Evolutionary conservation across 2,888 invertebrate species (phyloP), one percentile per base, ranked within the genome.

Genomic region (Ichneumon xanthorius): DNA sequence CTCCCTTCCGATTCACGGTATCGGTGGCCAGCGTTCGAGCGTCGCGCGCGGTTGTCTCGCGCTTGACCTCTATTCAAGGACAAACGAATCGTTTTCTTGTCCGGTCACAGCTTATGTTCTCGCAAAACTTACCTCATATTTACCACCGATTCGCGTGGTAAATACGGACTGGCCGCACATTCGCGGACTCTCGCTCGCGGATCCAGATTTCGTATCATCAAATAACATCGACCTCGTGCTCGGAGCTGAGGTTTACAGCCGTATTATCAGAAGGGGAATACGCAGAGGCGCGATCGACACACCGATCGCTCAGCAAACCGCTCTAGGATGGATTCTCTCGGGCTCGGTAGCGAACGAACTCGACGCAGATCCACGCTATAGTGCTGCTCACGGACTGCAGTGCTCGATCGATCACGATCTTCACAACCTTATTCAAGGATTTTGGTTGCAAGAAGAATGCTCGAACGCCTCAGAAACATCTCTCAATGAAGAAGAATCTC

Each of bases 311-410:
- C 80, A 84, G 37, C 37, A 50, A 22, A 86, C 84, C 7, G 2
- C 70, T 40, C 50, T 84, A 14, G 86, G 84, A 45, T 86, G 84
- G 86, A 72, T 82, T 30, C 61, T 80, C 30, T 86, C 78, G 2
- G 86, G 82, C 33, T 65, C 82, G 16, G 22, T 81, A 30, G 26
- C 80, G n/a, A 67, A n/a, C 14, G 72, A 83, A 58, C n/a, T 40
- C 40, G 33, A 37, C 7, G 50, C 72, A 37, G 33, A 22, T 2
- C 45, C 14, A 22, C 50, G 50, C 68, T 55, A n/a, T 61, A 55
- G 63, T 40, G 33, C 22, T 14, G 77, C 30, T 14, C 82, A 82
- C 55, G 71, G 67, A 65, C 22, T 79, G 55, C 77, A 82, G 14
- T 77, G 76, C 30, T 77, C 77, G n/a, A 58, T 68, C 45, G 82